A percentile compares a stretch with the other conserved stretches of the same genome.
phyloP scores from a whole-genome alignment of 2,113 vertebrate genomes.

The Gnathonemus echidnorhynchus region DNA sequence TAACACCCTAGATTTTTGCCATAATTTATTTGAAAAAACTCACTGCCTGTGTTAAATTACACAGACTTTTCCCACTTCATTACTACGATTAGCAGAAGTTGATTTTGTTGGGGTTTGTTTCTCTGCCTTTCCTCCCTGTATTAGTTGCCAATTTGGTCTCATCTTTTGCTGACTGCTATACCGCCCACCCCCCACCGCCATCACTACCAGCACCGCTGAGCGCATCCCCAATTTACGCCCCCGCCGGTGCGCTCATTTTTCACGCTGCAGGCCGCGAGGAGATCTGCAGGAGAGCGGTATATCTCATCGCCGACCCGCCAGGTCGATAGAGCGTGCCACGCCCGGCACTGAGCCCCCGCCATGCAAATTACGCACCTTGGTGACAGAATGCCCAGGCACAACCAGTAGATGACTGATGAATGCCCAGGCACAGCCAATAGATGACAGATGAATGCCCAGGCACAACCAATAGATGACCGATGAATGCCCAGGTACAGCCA shows the following conservation, averaged over 20 bases:
- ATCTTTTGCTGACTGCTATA: background rate
- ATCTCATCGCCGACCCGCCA: background rate
- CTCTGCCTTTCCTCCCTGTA: background rate
- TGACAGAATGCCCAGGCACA: background rate
- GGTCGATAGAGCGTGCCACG: background rate
- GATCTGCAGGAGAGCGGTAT: background rate
- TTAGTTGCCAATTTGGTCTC: background rate
- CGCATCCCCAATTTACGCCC: conserved; percentile 1
- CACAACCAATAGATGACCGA: too few species aligned
- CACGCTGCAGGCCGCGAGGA: background rate
- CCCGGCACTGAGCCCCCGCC: background rate
- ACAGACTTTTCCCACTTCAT: background rate
- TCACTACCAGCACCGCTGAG: background rate
- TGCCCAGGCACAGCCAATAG: background rate
- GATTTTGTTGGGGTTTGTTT: background rate
- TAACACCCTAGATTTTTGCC: background rate
- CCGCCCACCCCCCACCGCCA: background rate
- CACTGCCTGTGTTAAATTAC: background rate
- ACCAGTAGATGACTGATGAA: too few species aligned
- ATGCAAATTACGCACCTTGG: background rate
- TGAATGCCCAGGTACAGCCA: too few species aligned
- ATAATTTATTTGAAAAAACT: background rate
- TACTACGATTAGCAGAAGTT: background rate
- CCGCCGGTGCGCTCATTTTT: background rate
- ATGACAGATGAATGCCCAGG: background rate